phyloP scores from a whole-genome alignment of 2,113 vertebrate species.

The Oceanodroma tethys region DNA sequence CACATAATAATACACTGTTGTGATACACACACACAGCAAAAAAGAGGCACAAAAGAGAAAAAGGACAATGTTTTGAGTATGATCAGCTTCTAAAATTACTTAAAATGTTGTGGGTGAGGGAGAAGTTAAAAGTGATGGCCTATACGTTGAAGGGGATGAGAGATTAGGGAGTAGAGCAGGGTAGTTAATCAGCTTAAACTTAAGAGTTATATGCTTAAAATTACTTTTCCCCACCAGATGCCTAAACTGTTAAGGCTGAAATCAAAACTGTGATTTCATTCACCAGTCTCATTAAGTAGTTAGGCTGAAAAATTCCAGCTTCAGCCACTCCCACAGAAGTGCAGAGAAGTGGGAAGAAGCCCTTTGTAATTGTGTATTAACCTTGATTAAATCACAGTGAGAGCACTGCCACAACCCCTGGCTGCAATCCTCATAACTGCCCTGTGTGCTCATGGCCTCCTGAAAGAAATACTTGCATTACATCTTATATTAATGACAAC shows the following conservation, averaged over 20 bases:
- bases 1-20: not conserved
- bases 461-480: not conserved
- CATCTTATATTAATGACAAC: not conserved
- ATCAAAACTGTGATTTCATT: slow-evolving; percentile 25
- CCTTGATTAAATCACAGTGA: not conserved
- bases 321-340: not conserved
- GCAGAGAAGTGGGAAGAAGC: not conserved
- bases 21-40: not conserved
- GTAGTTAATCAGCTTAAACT: slow-evolving; percentile 13
- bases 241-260: slow-evolving; percentile 29
- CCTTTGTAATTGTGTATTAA: not conserved
- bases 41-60: not conserved
- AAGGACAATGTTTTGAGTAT: not conserved
- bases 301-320: not conserved
- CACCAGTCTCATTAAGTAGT: not conserved
- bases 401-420: not conserved
- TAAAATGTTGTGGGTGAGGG: not conserved
- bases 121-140: not conserved
- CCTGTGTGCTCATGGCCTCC: not conserved
- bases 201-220: slow-evolving; percentile 5
- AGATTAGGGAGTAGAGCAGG: not conserved
- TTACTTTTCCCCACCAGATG: not conserved
- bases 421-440: not conserved
- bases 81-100: not conserved
- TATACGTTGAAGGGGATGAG: not conserved